These are phyloP conservation scores for Actinemys pallida DNA, from an alignment of 2,113 vertebrate genomes.

Conservation along the genomic window DNA sequence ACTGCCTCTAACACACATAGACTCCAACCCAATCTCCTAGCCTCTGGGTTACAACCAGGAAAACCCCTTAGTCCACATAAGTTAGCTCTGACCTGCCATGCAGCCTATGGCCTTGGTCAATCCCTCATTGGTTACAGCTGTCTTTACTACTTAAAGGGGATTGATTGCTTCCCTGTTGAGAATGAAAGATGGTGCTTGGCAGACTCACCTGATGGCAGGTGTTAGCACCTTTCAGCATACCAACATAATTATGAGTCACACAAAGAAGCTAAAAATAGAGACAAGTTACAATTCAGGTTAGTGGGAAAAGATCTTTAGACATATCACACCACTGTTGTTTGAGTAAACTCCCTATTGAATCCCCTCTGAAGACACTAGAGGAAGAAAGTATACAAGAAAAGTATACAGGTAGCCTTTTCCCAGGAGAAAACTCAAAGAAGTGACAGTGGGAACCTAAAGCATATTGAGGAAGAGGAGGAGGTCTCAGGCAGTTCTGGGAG, in stretches of 20 bases:
- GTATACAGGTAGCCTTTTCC: neutral
- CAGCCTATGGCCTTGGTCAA: accelerated
- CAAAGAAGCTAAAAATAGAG: neutral
- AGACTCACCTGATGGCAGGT: neutral
- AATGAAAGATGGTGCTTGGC: neutral
- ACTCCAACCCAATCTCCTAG: neutral
- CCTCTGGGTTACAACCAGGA: neutral
- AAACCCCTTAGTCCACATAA: neutral
- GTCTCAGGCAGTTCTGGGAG: neutral
- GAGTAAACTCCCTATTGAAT: neutral
- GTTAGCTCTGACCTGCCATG: neutral
- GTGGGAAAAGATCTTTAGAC: neutral
- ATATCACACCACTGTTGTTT: neutral
- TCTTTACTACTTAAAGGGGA: neutral
- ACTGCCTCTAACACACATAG: neutral
- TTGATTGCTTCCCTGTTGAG: neutral
- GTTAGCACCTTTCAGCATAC: neutral
- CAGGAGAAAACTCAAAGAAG: neutral
- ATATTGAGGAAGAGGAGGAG: neutral
- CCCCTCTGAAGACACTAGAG: neutral
- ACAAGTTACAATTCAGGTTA: neutral
- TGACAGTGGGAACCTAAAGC: neutral
- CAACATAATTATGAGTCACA: neutral
- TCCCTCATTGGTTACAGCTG: neutral
- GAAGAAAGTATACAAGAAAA: neutral